Evolutionary conservation across 2,113 vertebrate genomes (phyloP), one percentile per base, ranked within the genome.

Genomic region (Pachypanchax playfairii): DNA sequence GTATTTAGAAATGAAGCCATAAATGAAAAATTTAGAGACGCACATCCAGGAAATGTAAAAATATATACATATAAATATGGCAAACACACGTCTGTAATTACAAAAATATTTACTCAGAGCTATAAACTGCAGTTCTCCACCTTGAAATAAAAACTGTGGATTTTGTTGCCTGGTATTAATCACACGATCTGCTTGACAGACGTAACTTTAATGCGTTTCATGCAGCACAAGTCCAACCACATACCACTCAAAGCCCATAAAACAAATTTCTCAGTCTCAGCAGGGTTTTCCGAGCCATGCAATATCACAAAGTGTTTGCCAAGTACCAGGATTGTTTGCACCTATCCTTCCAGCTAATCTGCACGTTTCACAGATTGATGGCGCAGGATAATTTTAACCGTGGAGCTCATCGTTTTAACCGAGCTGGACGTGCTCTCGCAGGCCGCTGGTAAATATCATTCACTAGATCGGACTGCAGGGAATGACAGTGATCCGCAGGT

Each of bases 231-330:
- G 59, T n/a, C 73, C 42, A 51, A 77, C 69, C 60, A 25, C 65
- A 79, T 55, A 72, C 66, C 68, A 66, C 60, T 31, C 18, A 13
- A 43, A 48, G 33, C 70, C 65, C 62, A 69, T 68, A 83, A 66
- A 83, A 73, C 82, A 76, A 74, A 79, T 65, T 35, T 39, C 43
- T 74, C 65, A 54, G 52, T 58, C 69, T 53, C 65, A 64, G 44
- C 49, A 54, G 52, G 41, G 28, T 60, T 24, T 64, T 76, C 68
- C 52, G 64, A 77, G 56, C 73, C 36, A 44, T 56, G 65, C 52
- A 44, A 59, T 5, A 47, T 54, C 58, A 75, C 49, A 49, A 62
- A 69, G 18, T 50, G 53, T 73, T 56, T 74, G 64, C 64, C 48
- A 54, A 70, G 38, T 35, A 22, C 39, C 1, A 17, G 46, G 38